Conservation (phyloP, 1,140 invertebrate genomes). For the Drosophila bifasciata region DNA sequence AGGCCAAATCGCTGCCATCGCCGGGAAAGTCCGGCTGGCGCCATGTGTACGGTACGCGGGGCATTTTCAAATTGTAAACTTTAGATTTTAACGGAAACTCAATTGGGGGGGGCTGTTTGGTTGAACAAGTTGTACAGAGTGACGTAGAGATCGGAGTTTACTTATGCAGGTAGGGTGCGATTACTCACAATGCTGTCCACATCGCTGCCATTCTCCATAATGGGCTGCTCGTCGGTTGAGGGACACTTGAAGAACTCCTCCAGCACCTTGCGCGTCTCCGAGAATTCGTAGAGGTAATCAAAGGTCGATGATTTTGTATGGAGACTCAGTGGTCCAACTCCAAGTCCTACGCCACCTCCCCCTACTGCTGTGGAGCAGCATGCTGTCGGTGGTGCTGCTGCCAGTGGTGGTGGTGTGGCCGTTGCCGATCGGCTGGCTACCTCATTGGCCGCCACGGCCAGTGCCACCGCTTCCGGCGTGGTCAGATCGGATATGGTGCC, state of each 20-base stretch:
- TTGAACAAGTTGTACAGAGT: too few species aligned
- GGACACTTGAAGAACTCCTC: slow-evolving; percentile 96
- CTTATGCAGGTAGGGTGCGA: too few species aligned
- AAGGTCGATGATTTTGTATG: slow-evolving; percentile 88
- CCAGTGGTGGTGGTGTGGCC: slow-evolving; percentile 2
- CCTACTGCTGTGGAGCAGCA: background rate
- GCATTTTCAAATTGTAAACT: slow-evolving; percentile 8
- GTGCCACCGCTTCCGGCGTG: slow-evolving; percentile 62
- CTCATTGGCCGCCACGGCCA: slow-evolving; percentile 31
- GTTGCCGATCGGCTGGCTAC: slow-evolving; percentile 29
- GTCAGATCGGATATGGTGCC: slow-evolving; percentile 83
- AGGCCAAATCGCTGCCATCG: slow-evolving; percentile 53
- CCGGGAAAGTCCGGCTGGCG: slow-evolving; percentile 40
- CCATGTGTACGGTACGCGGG: slow-evolving; percentile 51
- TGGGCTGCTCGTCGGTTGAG: slow-evolving; percentile 86
- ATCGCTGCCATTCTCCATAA: slow-evolving; percentile 82
- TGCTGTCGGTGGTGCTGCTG: slow-evolving; percentile 28
- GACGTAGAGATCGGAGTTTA: background rate
- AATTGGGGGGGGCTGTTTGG: too few species aligned
- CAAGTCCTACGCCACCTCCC: background rate
- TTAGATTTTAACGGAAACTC: too few species aligned
- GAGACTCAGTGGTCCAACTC: slow-evolving; percentile 65
- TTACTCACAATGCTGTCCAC: slow-evolving; percentile 83
- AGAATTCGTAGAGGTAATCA: slow-evolving; percentile 95
- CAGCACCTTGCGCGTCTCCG: slow-evolving; percentile 95